These are phyloP conservation scores for Podabrus alpinus DNA, from an alignment of 2,888 invertebrate species.

Conservation along the genomic window DNA sequence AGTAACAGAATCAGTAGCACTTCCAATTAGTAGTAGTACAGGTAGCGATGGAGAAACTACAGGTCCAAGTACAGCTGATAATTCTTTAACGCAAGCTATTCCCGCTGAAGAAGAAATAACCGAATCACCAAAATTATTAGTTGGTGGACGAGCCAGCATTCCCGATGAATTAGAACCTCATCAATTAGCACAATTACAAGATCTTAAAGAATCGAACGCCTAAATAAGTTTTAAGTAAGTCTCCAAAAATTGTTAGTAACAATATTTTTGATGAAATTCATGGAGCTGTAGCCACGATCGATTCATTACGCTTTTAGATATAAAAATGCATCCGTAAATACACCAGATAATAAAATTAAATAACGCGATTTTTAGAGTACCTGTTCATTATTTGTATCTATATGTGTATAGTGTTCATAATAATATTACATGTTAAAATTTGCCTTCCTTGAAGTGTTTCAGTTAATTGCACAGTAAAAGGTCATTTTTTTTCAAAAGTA, in stretches of 20 bases:
- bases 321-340: constrained; percentile 29
- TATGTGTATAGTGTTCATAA: constrained; percentile 7
- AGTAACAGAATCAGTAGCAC: constrained; percentile 63
- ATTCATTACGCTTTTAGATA: constrained; percentile 26
- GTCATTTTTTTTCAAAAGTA: not conserved
- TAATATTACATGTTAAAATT: not conserved
- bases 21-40: constrained; percentile 67
- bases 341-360: constrained; percentile 23
- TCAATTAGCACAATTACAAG: constrained; percentile 84
- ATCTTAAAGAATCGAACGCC: constrained; percentile 90
- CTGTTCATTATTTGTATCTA: constrained; percentile 17
- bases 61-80: constrained; percentile 66
- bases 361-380: constrained; percentile 17
- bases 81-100: constrained; percentile 62
- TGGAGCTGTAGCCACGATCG: constrained; percentile 28
- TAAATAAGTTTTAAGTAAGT: constrained; percentile 55
- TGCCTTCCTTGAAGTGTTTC: not conserved
- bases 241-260: constrained; percentile 31
- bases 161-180: constrained; percentile 89
- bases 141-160: constrained; percentile 80
- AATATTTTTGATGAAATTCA: constrained; percentile 31
- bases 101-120: constrained; percentile 51
- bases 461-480: not conserved
- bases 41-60: constrained; percentile 69
- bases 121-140: constrained; percentile 69